A percentile compares a stretch with the other conserved stretches of the same genome.
These are phyloP conservation scores for Lates calcarifer DNA, from an alignment of 2,113 vertebrate species.

Conservation along the genomic window DNA sequence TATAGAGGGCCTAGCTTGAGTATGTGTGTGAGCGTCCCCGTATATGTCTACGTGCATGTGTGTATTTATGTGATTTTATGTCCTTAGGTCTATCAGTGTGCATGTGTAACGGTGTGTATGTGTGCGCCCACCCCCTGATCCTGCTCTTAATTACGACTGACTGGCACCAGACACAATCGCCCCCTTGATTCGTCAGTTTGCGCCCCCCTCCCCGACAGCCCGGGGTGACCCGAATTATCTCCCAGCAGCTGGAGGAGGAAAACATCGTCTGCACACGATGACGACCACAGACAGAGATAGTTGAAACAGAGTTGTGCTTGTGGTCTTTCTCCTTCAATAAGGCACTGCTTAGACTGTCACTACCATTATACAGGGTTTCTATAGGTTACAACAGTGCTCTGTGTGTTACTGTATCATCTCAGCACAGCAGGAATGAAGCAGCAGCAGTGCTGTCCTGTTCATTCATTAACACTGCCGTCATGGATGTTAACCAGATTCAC, in stretches of 20 bases:
- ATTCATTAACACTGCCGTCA: conserved; percentile 62
- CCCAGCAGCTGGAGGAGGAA: conserved; percentile 89
- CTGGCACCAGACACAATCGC: conserved; percentile 99
- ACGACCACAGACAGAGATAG: conserved; percentile 50
- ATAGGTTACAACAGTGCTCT: conserved; percentile 66
- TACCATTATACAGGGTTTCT: conserved; percentile 46
- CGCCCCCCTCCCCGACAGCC: conserved; percentile 86
- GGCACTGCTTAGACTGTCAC: conserved; percentile 56
- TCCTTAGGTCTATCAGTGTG: conserved; percentile 57
- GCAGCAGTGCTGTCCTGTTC: conserved; percentile 48
- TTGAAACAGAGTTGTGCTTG: conserved; percentile 63
- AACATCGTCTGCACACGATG: conserved; percentile 68
- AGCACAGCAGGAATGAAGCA: background rate
- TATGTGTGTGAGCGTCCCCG: conserved; percentile 67
- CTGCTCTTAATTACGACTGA: conserved; percentile 99
- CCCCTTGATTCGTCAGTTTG: conserved; percentile 95
- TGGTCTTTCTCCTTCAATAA: conserved; percentile 43
- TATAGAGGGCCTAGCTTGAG: conserved; percentile 89
- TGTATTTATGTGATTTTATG: conserved; percentile 62
- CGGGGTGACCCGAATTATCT: conserved; percentile 96
- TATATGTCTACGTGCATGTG: conserved; percentile 46
- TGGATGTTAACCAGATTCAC: conserved; percentile 52
- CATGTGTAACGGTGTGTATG: conserved; percentile 34
- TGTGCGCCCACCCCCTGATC: conserved; percentile 84
- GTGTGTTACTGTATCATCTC: conserved; percentile 59